Conservation (phyloP, 1,140 invertebrate genomes). For the Octopus bimaculoides region DNA sequence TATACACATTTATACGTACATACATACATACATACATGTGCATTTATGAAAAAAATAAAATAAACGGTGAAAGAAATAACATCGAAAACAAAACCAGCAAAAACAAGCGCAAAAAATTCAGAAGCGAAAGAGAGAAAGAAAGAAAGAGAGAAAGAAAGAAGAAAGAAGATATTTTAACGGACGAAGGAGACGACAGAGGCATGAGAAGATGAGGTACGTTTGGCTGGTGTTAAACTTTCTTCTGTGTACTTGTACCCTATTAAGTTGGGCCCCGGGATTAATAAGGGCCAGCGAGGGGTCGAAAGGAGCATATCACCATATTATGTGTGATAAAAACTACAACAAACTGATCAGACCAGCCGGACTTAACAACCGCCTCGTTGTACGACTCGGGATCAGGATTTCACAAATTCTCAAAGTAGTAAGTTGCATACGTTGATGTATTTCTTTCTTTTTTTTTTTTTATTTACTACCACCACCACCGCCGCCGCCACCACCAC, state of each 20-base stretch:
- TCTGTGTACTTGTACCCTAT: background rate
- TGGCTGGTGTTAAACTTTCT: no score
- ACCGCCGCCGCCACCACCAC: background rate
- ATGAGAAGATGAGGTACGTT: no score
- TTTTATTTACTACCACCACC: background rate
- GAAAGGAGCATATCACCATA: slow-evolving; percentile 66
- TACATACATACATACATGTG: no score
- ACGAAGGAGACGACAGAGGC: no score
- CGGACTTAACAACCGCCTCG: slow-evolving; percentile 82
- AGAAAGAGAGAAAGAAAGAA: background rate
- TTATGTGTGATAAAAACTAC: slow-evolving; percentile 81
- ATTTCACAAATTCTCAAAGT: slow-evolving; percentile 96
- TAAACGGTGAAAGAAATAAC: background rate
- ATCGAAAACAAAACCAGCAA: slow-evolving; percentile 5
- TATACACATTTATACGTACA: no score
- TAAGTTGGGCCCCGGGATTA: slow-evolving; percentile 10
- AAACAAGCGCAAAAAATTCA: background rate
- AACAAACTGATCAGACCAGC: slow-evolving; percentile 93
- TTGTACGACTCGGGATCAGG: slow-evolving; percentile 86
- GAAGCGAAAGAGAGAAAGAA: background rate
- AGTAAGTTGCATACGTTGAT: slow-evolving; percentile 71
- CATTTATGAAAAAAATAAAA: slow-evolving; percentile 12
- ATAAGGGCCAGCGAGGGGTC: slow-evolving; percentile 36
- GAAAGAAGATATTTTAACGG: background rate
- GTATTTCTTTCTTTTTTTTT: background rate